These are phyloP conservation scores for Alviniconcha strummeri DNA, from an alignment of 2,888 invertebrate species.

Conservation along the genomic window DNA sequence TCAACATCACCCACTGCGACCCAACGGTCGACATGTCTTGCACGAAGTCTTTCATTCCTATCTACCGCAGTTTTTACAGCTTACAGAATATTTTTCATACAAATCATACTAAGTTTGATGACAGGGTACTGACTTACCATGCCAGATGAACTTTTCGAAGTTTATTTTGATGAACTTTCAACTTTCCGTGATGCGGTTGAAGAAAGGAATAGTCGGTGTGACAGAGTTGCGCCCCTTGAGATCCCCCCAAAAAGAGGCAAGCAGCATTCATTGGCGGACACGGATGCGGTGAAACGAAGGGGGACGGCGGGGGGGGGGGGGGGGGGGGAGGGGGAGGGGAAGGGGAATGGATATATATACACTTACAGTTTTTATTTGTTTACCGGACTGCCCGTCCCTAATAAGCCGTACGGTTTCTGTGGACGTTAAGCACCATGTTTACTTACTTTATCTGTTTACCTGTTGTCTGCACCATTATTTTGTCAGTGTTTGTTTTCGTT, in stretches of 20 bases:
- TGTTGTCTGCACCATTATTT: too few relatives aligned
- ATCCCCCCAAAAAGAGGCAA: neutral
- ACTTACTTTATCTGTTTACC: too few relatives aligned
- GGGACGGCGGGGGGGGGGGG: neutral
- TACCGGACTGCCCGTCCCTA: too few relatives aligned
- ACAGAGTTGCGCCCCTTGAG: constrained; percentile 16
- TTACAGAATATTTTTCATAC: neutral
- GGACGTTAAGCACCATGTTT: too few relatives aligned
- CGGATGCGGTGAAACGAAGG: too few relatives aligned
- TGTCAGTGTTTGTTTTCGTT: too few relatives aligned
- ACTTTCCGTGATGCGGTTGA: constrained; percentile 9
- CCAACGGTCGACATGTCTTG: constrained; percentile 10
- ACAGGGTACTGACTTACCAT: neutral
- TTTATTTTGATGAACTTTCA: constrained; percentile 26
- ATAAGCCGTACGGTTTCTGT: too few relatives aligned
- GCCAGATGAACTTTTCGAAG: constrained; percentile 20
- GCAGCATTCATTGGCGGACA: too few relatives aligned
- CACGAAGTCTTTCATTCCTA: neutral
- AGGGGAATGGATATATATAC: too few relatives aligned
- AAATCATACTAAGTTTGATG: neutral
- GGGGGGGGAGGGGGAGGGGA: neutral
- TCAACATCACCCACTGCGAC: constrained; percentile 12
- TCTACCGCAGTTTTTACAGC: neutral
- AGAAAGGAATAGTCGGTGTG: neutral
- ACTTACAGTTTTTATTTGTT: too few relatives aligned